Evolutionary conservation across 2,888 invertebrate genomes (phyloP), one percentile per base, ranked within the genome.

Genomic region (Agriopis aurantiaria): DNA sequence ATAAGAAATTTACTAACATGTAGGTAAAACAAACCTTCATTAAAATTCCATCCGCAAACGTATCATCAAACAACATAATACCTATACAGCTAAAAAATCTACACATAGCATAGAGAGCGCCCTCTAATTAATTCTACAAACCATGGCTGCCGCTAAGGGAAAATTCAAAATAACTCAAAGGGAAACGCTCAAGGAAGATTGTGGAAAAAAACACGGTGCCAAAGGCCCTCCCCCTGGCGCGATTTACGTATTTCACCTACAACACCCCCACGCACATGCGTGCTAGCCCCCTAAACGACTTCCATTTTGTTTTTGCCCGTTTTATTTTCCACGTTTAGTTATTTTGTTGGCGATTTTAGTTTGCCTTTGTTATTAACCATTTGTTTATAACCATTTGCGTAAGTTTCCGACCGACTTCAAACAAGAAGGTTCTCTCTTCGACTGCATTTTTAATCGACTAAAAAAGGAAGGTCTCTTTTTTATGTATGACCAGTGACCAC

Each of bases 221-320:
- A 86, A 82, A 85, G 82, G 81, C 81, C 82, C 84, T 79, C 82
- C 79, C 81, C 80, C 80, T 68, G n/a, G 74, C 65, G 72, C 73
- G 73, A 74, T 75, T 48, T 60, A 65, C 72, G 71, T 68, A 55
- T 65, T 67, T 61, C 67, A 67, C 78, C 65, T 71, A 67, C 80
- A 14, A 41, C 3, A 23, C 43, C 79, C 10, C 79, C 80, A 92
- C 93, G 93, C 93, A 92, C 93, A 93, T 92, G 93, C 93, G 93
- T 93, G 85, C 83, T 86, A 65, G 83, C 79, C 78, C 82, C 90
- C 90, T 92, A 92, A 92, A 65, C 65, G 76, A 82, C 90, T 86
- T 88, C 93, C 93, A 93, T 93, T 93, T 93, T 93, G 92, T 92
- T 93, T 92, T 93, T 91, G 83, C 76, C 72, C 75, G 73, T 72